Evolutionary conservation across 30 jellyfish, hydroid and myxozoan species (phyloP), one percentile per base, ranked within the genome.

Genomic region (Catostylus mosaicus): DNA sequence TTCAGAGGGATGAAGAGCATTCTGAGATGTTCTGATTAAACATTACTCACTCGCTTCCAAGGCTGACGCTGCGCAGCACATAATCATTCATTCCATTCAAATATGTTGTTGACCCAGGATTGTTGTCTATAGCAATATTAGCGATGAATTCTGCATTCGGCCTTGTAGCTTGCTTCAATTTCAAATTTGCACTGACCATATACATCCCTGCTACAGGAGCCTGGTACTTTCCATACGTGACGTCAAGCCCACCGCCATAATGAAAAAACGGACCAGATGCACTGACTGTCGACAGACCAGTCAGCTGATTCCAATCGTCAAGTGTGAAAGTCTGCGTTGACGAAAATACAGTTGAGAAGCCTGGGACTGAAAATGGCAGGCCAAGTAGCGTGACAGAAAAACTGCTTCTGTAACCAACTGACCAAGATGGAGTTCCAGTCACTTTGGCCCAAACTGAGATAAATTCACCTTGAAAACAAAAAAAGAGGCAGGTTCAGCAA

Each of bases 81-180:
- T 60, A 87, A 77, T 92, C 98, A 78, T 82, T 89, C 30, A 92
- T 45, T 14, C 96, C 98, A 75, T 92, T 92, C 60, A 78, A 85
- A 46, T 76, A 60, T 50, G 63, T 37, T 23, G 27, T 69, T 0
- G 82, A 43, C 0, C 82, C 78, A 22, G 98, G 98, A 30, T 69
- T 82, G 31, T 84, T 82, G 79, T 92, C 83, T n/a, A 87, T 29
- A 19, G 93, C 96, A 45, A 86, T 80, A 52, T 78, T 92, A 24
- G 74, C 45, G 3, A 84, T 66, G 74, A 80, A 92, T n/a, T 82
- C 78, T 36, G 98, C 88, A 27, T 69, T 73, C 0, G 46, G 67
- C 16, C 77, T 71, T 14, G 97, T 83, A 14, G 97, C 98, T 23
- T 74, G 73, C 38, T 84, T 82, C 68, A 92, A 48, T 65, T 86